Percentiles rank a stretch among this genome's conserved stretches.
Evolutionary conservation across 2,888 invertebrate species (phyloP).

Genomic region (Mimachlamys varia): DNA sequence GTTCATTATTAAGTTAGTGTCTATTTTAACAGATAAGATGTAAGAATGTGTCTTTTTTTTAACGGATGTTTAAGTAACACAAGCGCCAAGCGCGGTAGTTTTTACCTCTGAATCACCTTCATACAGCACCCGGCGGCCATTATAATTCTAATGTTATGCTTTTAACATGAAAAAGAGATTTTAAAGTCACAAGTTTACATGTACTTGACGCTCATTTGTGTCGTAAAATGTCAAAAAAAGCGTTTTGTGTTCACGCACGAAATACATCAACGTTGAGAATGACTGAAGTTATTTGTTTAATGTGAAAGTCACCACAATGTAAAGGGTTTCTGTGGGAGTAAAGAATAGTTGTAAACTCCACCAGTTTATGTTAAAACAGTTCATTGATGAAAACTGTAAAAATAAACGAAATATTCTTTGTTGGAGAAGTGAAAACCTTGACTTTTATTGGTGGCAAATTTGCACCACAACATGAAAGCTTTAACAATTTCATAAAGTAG

Average conservation of each 20-base stretch:
- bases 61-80: neutral
- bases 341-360: neutral
- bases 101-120: neutral
- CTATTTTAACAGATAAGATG: neutral
- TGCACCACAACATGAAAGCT: neutral
- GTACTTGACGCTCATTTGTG: neutral
- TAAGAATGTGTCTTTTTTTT: neutral
- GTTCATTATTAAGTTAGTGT: neutral
- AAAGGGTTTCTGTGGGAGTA: neutral
- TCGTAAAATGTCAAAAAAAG: neutral
- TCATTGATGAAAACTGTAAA: neutral
- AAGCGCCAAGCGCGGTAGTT: neutral
- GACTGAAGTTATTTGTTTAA: neutral
- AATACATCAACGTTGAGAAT: neutral
- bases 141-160: neutral
- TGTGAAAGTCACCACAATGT: neutral
- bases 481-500: neutral
- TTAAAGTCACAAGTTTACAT: neutral
- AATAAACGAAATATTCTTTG: neutral
- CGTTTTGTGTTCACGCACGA: neutral
- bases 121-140: neutral
- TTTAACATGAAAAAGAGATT: conserved; percentile 10
- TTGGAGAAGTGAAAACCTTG: neutral
- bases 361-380: neutral
- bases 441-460: neutral